These are phyloP conservation scores for Lepetodrilus schrolli DNA, from an alignment of 2,888 invertebrate genomes.

Conservation along the genomic window DNA sequence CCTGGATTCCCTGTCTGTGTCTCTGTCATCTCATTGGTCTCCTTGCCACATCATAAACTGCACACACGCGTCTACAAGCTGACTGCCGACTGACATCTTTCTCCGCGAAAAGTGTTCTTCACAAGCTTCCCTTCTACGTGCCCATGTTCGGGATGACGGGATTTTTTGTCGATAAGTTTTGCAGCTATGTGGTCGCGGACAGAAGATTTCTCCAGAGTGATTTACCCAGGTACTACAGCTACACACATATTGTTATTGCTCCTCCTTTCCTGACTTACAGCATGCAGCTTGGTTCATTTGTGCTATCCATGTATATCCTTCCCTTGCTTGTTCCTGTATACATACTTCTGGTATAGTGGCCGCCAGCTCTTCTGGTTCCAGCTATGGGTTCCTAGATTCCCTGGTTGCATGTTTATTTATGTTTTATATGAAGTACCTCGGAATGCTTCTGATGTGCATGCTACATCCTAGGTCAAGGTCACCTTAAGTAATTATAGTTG, in stretches of 20 bases:
- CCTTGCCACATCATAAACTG: no score
- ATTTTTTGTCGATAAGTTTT: neutral
- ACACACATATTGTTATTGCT: neutral
- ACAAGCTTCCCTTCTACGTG: no score
- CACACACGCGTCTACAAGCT: no score
- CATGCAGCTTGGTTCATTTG: constrained; percentile 6
- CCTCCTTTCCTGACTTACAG: neutral
- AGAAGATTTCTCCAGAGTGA: neutral
- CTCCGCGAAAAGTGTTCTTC: no score
- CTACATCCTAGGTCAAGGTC: no score
- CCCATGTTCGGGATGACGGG: no score
- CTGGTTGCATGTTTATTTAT: neutral
- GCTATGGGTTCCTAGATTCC: no score
- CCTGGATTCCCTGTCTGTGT: neutral
- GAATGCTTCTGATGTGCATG: no score
- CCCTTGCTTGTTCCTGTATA: neutral
- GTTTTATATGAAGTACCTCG: neutral
- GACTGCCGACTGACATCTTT: no score
- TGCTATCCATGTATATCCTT: neutral
- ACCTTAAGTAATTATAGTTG: no score
- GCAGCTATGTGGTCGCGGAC: neutral
- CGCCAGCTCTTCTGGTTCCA: neutral
- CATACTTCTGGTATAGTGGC: neutral
- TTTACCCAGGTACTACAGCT: neutral
- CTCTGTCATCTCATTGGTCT: constrained; percentile 8